A percentile compares a stretch with the other conserved stretches of the same genome.
Conservation (phyloP, 53 echinoderm and acorn worm species). For the Patiria pectinifera region DNA sequence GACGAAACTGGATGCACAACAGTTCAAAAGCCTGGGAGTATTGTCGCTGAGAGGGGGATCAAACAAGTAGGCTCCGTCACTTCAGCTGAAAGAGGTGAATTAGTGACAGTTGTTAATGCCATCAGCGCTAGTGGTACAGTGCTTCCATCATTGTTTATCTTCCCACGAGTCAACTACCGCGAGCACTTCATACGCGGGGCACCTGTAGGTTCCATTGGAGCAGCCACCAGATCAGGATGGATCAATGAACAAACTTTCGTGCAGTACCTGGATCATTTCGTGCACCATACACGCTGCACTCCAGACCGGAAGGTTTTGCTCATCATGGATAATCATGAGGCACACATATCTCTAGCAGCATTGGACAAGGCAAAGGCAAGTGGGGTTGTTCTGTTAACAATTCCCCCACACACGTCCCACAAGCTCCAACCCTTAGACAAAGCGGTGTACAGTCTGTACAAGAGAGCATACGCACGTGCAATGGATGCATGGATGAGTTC, state of each 20-base stretch:
- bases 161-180: conserved; percentile 66
- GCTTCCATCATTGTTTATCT: conserved; percentile 70
- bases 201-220: conserved; percentile 64
- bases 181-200: conserved; percentile 71
- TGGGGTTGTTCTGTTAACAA: conserved; percentile 55
- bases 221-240: conserved; percentile 70
- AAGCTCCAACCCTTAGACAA: conserved; percentile 61
- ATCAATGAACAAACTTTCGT: conserved; percentile 71
- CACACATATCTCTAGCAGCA: conserved; percentile 63
- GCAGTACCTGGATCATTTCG: conserved; percentile 67
- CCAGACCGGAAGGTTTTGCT: conserved; percentile 65
- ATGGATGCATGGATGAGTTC: conserved; percentile 69
- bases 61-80: conserved; percentile 62
- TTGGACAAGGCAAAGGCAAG: conserved; percentile 46
- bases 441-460: conserved; percentile 55
- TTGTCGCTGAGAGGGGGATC: conserved; percentile 31
- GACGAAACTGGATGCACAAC: conserved; percentile 62
- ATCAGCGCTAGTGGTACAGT: conserved; percentile 65
- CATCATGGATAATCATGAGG: conserved; percentile 79
- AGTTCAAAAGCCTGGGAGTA: conserved; percentile 39
- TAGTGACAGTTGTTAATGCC: conserved; percentile 67
- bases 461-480: conserved; percentile 55
- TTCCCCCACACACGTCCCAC: conserved; percentile 76
- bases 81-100: conserved; percentile 69
- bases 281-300: conserved; percentile 62